Percentiles rank a stretch among this genome's conserved stretches.
Evolutionary conservation across 2,797 vertebrate species (phyloP).

Genomic region (Danio aesculapii): DNA sequence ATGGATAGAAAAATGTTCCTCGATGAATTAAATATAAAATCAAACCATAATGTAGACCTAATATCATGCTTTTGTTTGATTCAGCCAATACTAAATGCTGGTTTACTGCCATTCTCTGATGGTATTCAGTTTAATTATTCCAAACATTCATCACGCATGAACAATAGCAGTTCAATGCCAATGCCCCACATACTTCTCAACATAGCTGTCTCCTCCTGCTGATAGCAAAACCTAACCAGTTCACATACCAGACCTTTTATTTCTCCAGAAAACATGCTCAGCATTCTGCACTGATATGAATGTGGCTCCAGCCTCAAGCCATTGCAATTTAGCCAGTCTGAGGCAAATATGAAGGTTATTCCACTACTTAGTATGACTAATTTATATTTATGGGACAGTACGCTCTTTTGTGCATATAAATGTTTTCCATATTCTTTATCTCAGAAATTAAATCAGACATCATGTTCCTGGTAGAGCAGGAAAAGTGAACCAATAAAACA

Average conservation of each 20-base stretch:
- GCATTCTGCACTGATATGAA: not conserved
- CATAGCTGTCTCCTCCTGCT: slow-evolving; percentile 8
- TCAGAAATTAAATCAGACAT: no score
- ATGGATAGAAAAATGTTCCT: not conserved
- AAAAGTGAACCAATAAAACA: no score
- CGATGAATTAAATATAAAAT: not conserved
- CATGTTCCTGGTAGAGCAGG: no score
- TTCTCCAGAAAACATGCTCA: not conserved
- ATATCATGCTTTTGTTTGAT: not conserved
- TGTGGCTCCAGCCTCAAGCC: not conserved
- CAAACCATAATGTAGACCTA: slow-evolving; percentile 6
- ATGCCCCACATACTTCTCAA: slow-evolving; percentile 30
- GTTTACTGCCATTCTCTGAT: not conserved
- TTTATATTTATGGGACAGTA: no score
- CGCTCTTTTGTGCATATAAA: no score
- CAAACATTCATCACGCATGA: slow-evolving; percentile 30
- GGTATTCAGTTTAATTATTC: slow-evolving; percentile 17
- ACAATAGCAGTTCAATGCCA: slow-evolving; percentile 36
- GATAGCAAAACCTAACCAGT: slow-evolving; percentile 30
- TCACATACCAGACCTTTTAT: not conserved
- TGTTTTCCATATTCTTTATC: no score
- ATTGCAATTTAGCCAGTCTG: not conserved
- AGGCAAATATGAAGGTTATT: not conserved
- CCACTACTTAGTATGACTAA: no score
- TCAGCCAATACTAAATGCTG: not conserved